Base-by-base conservation (phyloP, 2,888 invertebrate genomes). In the Pinctada fucata region DNA sequence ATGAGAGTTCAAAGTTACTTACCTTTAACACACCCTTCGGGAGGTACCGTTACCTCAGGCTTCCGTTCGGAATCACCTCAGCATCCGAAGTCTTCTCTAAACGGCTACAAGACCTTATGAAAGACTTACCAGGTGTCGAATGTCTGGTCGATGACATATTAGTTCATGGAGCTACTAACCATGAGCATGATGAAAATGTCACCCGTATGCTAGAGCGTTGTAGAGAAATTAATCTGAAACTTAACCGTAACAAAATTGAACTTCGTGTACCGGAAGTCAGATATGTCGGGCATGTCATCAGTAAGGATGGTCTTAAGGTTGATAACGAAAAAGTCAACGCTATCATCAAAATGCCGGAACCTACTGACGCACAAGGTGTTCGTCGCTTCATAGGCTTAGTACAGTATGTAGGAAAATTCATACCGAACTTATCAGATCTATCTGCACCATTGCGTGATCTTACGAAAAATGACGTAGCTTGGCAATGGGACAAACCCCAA, bases 11-110 rank as follows among this genome's bases (percentile, higher is more conserved):
- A 3, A 79, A 76, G 50, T 47, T 76, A 51, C 49, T 79, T 31
- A 79, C 76, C 13, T 79, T 79, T 31, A 76, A 72, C 63, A 79
- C 72, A 4, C 76, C 75, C 10, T 76, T 79, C 16, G 72, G 74
- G 16, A 65, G 75, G 10, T 75, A 78, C 47, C 13, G 75, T 4
- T 80, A 72, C 49, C 13, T 48, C 4, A 10, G 75, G 2, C 16
- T 78, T 13, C 75, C 72, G 8, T 80, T 78, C 69, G 72, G 75
- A 10, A 71, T 79, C 2, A 16, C 48, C 10, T 75, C 71, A 31
- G 70, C 75, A 1, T 63, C 75, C 5, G 79, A 79, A 58, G 75
- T 75, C 2, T 79, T 75, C n/a, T 45, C 49, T 4, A 78, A 75
- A 70, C 2, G 31, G 47, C 67, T 74, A 5, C 65, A 16, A 5